Evolutionary conservation across 2,113 vertebrate genomes (phyloP), one percentile per base, ranked within the genome.

Genomic region (Epinephelus fuscoguttatus): DNA sequence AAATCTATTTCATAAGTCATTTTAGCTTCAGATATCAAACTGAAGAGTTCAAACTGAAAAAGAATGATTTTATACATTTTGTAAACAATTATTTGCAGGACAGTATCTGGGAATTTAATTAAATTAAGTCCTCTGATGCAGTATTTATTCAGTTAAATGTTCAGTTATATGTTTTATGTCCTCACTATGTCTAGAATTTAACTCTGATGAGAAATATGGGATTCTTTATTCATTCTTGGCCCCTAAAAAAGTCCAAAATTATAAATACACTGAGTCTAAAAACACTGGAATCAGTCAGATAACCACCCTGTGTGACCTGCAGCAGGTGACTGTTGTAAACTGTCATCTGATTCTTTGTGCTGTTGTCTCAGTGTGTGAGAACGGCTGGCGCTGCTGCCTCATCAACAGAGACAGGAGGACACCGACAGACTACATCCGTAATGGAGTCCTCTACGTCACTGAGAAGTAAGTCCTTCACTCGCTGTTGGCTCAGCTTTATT

Each of bases 321-420:
- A 37, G 59, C 71, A 50, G 25, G 25, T 21, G 55, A 13, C 6
- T 37, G 33, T 37, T 37, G 8, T 23, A 6, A 62, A 15, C 42
- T 19, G 30, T 25, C 40, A 21, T 40, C 37, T 47, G 23, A 47
- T 15, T 19, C 0, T 10, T 7, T 59, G 3, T 52, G 49, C 59
- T 23, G 4, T 62, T 50, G 18, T 74, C 23, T 84, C 84, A 99
- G 98, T 94, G 49, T 98, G 97, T 78, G 98, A 99, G 92, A 97
- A 95, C 0, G 98, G 98, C 66, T 99, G 98, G 98, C 96, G 98
- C 21, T 99, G 98, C 88, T 99, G 98, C 91, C 92, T 99, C 79
- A 99, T 99, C 67, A 99, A 99, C 95, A 93, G 98, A 63, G 98
- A 99, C 87, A 94, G 95, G 72, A 99, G 97, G 95, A 98, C 98